Evolutionary conservation across 2,113 vertebrate genomes (phyloP).

Genomic region (Bettongia penicillata): DNA sequence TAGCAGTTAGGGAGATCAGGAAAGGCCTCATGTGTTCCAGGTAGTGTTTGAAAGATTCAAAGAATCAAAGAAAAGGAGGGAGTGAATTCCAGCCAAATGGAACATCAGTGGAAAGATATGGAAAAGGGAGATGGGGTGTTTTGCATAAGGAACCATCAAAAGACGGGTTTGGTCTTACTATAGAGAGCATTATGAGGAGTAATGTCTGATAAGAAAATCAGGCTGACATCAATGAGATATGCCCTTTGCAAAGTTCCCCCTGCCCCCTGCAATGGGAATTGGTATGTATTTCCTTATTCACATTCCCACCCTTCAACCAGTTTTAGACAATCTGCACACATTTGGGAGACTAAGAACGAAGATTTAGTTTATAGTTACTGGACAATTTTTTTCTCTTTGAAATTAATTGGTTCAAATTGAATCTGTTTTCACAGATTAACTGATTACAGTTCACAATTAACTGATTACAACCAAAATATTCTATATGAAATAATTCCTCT

Average conservation of each 20-base stretch:
- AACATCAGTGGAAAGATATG: not conserved
- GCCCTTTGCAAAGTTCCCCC: not conserved
- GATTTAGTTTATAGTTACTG: not conserved
- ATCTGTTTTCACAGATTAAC: too few species aligned
- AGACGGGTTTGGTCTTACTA: not conserved
- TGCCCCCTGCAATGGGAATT: not conserved
- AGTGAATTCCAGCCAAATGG: not conserved
- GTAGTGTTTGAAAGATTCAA: not conserved
- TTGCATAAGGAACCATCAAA: not conserved
- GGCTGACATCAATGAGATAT: not conserved
- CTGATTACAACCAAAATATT: not conserved
- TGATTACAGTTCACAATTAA: too few species aligned
- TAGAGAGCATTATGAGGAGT: not conserved
- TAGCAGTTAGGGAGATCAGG: not conserved
- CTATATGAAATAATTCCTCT: not conserved
- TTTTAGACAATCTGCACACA: not conserved
- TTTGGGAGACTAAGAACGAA: not conserved
- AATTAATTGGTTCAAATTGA: not conserved
- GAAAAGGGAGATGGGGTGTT: not conserved
- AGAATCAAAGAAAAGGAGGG: not conserved
- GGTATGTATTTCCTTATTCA: not conserved
- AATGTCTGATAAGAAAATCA: not conserved
- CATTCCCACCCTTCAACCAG: not conserved
- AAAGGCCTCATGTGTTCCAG: not conserved
- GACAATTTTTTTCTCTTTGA: not conserved